Percentiles rank a stretch among this genome's conserved stretches.
Conservation (phyloP, 2,888 invertebrate genomes). For the Mythimna impura region DNA sequence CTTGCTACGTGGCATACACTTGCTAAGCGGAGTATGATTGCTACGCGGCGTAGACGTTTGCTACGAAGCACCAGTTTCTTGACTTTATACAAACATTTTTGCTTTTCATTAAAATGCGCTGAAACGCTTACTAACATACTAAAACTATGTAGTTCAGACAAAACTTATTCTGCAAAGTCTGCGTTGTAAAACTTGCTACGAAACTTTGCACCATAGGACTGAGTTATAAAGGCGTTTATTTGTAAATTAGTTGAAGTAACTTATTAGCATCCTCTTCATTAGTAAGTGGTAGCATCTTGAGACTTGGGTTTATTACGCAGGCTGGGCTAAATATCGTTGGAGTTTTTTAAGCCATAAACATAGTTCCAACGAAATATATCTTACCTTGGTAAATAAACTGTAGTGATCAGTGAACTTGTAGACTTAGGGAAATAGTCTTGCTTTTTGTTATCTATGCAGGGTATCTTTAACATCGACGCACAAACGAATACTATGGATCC, state of each 20-base stretch:
- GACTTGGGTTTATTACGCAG: constrained; percentile 9
- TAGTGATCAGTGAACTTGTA: neutral
- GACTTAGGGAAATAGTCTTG: neutral
- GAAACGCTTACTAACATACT: constrained; percentile 16
- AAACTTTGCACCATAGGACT: constrained; percentile 36
- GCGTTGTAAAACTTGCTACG: constrained; percentile 38
- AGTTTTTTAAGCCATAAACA: constrained; percentile 7
- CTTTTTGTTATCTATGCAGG: no score
- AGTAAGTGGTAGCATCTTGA: constrained; percentile 51
- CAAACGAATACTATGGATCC: no score
- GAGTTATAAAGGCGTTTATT: constrained; percentile 55
- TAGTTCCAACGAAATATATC: neutral
- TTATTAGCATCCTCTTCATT: constrained; percentile 54
- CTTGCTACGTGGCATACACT: no score
- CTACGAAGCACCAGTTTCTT: constrained; percentile 12
- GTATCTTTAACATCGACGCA: no score
- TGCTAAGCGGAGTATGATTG: neutral
- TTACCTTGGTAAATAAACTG: neutral
- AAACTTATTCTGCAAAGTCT: constrained; percentile 32
- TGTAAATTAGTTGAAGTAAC: constrained; percentile 49
- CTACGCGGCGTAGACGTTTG: constrained; percentile 25
- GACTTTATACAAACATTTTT: constrained; percentile 10
- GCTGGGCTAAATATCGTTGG: neutral
- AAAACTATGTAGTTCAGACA: constrained; percentile 34
- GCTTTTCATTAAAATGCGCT: constrained; percentile 6